A percentile compares a stretch with the other conserved stretches of the same genome.
These are phyloP conservation scores for Calliopum simillimum DNA, from an alignment of 2,888 invertebrate genomes.

Conservation along the genomic window DNA sequence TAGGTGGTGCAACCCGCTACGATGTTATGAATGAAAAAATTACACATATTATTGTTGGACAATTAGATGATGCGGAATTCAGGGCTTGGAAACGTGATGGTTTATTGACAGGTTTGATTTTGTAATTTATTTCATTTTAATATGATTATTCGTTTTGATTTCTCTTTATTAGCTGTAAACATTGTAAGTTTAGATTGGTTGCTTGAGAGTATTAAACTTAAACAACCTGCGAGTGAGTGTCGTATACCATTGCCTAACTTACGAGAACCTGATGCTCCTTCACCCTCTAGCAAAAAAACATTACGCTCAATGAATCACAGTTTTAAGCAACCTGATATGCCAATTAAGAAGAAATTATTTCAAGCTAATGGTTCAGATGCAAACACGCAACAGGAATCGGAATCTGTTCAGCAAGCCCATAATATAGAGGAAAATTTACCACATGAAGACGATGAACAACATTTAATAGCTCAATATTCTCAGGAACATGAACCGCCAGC, in stretches of 20 bases:
- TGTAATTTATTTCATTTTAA: neutral
- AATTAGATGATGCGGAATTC: slow-evolving; percentile 69
- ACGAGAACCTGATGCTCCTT: slow-evolving; percentile 67
- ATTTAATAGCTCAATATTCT: slow-evolving; percentile 62
- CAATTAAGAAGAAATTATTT: slow-evolving; percentile 59
- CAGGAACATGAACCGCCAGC: slow-evolving; percentile 57
- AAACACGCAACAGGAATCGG: slow-evolving; percentile 17
- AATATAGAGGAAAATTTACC: slow-evolving; percentile 12
- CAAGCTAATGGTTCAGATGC: slow-evolving; percentile 33
- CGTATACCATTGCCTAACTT: slow-evolving; percentile 57
- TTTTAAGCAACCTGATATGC: slow-evolving; percentile 62
- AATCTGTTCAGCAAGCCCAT: neutral
- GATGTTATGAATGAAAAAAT: slow-evolving; percentile 80
- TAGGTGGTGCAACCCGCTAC: slow-evolving; percentile 86
- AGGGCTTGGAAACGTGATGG: slow-evolving; percentile 61
- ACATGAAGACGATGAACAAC: slow-evolving; percentile 48
- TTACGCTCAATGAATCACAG: slow-evolving; percentile 65
- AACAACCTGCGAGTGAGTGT: slow-evolving; percentile 70
- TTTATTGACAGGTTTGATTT: slow-evolving; percentile 47
- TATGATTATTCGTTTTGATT: neutral
- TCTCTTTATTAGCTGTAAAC: slow-evolving; percentile 46
- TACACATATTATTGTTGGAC: slow-evolving; percentile 84
- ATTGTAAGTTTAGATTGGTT: slow-evolving; percentile 82
- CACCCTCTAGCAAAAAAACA: slow-evolving; percentile 73
- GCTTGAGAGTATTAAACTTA: slow-evolving; percentile 75